Percentiles rank a stretch among this genome's conserved stretches.
Conservation (phyloP, 2,888 invertebrate genomes). For the Latrodectus hesperus region DNA sequence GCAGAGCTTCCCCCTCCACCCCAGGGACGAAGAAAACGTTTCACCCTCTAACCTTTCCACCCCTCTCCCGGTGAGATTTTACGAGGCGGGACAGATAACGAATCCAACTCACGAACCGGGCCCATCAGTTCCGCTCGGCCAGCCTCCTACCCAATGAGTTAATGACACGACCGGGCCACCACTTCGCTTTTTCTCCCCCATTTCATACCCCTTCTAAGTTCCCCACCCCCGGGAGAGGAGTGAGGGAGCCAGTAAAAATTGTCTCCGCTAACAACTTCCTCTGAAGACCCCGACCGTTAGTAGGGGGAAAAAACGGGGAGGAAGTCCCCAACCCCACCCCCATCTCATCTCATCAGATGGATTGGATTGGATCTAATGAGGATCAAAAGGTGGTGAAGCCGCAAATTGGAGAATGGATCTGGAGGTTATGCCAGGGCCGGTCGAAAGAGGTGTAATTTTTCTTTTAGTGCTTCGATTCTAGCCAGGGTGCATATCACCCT, state of each 20-base stretch:
- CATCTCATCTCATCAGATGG: background rate
- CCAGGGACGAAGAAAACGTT: background rate
- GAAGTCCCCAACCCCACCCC: no score
- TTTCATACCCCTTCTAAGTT: background rate
- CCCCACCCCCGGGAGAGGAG: conserved; percentile 17
- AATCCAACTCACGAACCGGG: conserved; percentile 62
- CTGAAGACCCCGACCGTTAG: background rate
- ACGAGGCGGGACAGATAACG: conserved; percentile 66
- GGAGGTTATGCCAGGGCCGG: conserved; percentile 6
- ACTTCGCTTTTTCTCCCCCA: conserved; percentile 14
- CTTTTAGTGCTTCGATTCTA: conserved; percentile 41
- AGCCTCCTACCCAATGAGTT: conserved; percentile 54
- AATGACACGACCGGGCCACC: conserved; percentile 60
- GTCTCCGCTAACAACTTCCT: conserved; percentile 68
- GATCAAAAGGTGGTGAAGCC: conserved; percentile 68
- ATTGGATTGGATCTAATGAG: conserved; percentile 64
- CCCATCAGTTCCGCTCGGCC: conserved; percentile 66
- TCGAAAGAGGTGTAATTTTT: conserved; percentile 37
- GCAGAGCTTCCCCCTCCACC: conserved; percentile 28
- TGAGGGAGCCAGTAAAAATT: conserved; percentile 64
- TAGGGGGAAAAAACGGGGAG: no score
- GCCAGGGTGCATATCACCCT: no score
- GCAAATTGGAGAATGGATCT: conserved; percentile 63
- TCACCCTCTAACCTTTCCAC: conserved; percentile 6
- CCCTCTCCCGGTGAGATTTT: conserved; percentile 51